phyloP scores from a whole-genome alignment of 1,140 invertebrate species.

The Octopus sinensis region DNA sequence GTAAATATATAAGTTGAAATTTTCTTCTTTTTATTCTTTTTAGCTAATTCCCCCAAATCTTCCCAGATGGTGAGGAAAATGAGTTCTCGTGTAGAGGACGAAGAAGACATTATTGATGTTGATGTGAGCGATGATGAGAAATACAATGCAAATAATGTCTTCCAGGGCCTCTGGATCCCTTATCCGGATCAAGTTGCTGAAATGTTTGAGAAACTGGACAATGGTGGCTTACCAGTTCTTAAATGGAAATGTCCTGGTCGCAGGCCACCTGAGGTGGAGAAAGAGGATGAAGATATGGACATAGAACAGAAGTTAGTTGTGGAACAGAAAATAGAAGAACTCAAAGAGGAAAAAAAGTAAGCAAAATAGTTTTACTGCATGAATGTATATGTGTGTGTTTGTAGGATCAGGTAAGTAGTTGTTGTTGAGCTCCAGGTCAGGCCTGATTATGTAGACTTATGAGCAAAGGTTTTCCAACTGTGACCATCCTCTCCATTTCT shows the following conservation, averaged over 20 bases:
- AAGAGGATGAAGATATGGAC: constrained; percentile 12
- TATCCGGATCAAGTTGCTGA: constrained; percentile 5
- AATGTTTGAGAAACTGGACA: constrained; percentile 12
- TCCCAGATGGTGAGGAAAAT: constrained; percentile 12
- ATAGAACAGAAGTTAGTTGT: neutral
- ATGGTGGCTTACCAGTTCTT: neutral
- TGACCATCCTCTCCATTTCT: too few relatives aligned
- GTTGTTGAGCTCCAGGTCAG: too few relatives aligned
- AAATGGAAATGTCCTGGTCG: constrained; percentile 11
- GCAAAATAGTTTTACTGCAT: neutral
- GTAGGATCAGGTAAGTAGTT: neutral
- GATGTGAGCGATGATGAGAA: constrained; percentile 14
- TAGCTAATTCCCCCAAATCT: constrained; percentile 2
- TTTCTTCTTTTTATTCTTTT: neutral
- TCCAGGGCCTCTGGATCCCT: constrained; percentile 13
- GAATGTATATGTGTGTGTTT: neutral
- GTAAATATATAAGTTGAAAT: neutral
- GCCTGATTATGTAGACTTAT: too few relatives aligned
- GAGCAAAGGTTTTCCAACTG: too few relatives aligned
- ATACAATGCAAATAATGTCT: neutral
- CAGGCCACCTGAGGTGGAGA: neutral
- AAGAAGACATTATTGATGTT: constrained; percentile 10
- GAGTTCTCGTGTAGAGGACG: neutral
- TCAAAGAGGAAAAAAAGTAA: constrained; percentile 15
- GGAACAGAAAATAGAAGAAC: neutral